Base-by-base conservation (phyloP, 2,797 vertebrate species). In the Echiichthys vipera region DNA sequence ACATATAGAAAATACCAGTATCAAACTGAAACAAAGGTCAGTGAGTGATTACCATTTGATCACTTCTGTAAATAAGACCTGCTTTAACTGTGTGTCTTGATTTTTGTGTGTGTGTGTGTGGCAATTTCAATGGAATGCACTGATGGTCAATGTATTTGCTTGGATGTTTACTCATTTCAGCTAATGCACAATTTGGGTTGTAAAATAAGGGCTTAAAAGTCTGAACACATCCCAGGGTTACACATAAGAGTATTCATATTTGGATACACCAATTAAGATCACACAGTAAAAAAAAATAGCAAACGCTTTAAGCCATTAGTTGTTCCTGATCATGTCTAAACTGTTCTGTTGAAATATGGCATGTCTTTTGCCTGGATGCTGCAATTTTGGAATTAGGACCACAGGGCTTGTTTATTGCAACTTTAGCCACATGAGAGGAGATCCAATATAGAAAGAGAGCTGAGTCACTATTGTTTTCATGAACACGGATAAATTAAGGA, bases 381-480 rank as follows among this genome's bases (percentile, higher is more conserved):
- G 51, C 39, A 76, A 67, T 73, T 83, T 69, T 25, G 17, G 49
- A 72, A 69, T 56, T 63, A 68, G 39, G n/a, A 72, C 72, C 74
- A 82, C 55, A 72, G 27, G 27, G 30, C 18, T 65, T 71, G 18
- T 77, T 70, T 34, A 27, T 39, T 49, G 75, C 39, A 71, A 65
- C 37, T 59, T 22, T 14, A 15, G 29, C 81, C 69, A 80, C 65
- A 75, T 34, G 18, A 57, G 18, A 77, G 5, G n/a, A 63, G 6
- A 70, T 65, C 22, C 47, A 55, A 45, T 58, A 49, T 40, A 45
- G 22, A 68, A 37, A 65, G 27, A 51, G 22, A 29, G 30, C 36
- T 71, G 54, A 76, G 53, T 83, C 77, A 77, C 40, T 6, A 2
- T 7, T 80, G 46, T 76, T 53, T 45, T 57, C 24, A 66, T 58